These are phyloP conservation scores for Microchrysa polita DNA, from an alignment of 2,888 invertebrate species.

Conservation along the genomic window DNA sequence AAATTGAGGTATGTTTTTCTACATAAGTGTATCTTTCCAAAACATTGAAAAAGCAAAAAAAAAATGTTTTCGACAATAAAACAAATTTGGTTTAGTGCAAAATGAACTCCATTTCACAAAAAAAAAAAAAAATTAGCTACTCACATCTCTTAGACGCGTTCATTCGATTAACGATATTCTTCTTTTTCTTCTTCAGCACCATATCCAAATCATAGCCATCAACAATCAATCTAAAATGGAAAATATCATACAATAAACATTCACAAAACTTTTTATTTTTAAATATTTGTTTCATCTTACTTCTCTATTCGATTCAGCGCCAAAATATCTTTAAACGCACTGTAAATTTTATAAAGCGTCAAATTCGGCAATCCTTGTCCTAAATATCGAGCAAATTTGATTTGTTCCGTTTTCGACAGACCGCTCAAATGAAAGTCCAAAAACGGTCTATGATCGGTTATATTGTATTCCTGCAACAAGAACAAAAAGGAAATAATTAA, in stretches of 20 bases:
- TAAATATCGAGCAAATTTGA: constrained; percentile 64
- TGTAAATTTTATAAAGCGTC: constrained; percentile 63
- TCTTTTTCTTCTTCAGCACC: constrained; percentile 62
- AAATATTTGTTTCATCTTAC: constrained; percentile 54
- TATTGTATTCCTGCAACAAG: constrained; percentile 60
- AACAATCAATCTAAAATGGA: constrained; percentile 55
- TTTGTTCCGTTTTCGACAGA: constrained; percentile 63
- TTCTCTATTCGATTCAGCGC: constrained; percentile 61
- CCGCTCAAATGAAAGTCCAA: constrained; percentile 65
- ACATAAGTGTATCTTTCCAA: no score
- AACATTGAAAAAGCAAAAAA: no score
- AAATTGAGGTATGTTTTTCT: no score
- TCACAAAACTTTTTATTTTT: constrained; percentile 17
- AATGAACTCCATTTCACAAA: no score
- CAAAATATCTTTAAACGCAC: constrained; percentile 62
- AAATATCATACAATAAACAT: background rate
- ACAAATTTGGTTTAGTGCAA: no score
- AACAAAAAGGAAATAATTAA: background rate
- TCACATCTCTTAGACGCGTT: constrained; percentile 55
- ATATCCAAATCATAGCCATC: constrained; percentile 62
- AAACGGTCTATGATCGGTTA: constrained; percentile 64
- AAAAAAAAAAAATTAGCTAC: constrained; percentile 54
- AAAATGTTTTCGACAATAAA: no score
- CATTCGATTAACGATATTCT: constrained; percentile 61
- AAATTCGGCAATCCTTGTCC: constrained; percentile 64